Evolutionary conservation across 1,140 invertebrate species (phyloP).

Genomic region (Cydia pomonella): DNA sequence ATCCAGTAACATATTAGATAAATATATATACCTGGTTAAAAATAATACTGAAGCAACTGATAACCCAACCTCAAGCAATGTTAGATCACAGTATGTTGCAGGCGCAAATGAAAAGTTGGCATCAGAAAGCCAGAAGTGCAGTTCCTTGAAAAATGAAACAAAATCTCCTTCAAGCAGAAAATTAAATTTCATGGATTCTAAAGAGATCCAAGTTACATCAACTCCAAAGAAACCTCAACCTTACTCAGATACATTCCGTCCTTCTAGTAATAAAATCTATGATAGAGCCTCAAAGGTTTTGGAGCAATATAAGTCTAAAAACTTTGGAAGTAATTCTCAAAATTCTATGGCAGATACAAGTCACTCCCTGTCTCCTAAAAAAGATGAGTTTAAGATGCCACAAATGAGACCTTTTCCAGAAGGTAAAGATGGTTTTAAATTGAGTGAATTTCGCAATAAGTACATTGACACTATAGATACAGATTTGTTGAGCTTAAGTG

Average conservation of each 20-base stretch:
- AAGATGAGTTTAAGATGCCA: slow-evolving; percentile 72
- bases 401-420: slow-evolving; percentile 67
- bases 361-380: slow-evolving; percentile 52
- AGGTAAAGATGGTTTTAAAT: slow-evolving; percentile 51
- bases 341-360: slow-evolving; percentile 49
- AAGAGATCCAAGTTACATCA: slow-evolving; percentile 68
- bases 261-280: slow-evolving; percentile 69
- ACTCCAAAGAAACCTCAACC: slow-evolving; percentile 59
- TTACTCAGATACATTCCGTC: slow-evolving; percentile 59
- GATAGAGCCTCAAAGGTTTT: slow-evolving; percentile 68
- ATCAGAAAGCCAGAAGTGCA: slow-evolving; percentile 6
- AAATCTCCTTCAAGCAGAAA: slow-evolving; percentile 62
- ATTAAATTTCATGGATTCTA: slow-evolving; percentile 65
- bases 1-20: slow-evolving; percentile 63
- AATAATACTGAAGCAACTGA: slow-evolving; percentile 42
- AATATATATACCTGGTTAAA: slow-evolving; percentile 74
- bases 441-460: slow-evolving; percentile 48
- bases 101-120: not conserved
- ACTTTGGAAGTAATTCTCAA: slow-evolving; percentile 50
- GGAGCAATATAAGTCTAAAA: slow-evolving; percentile 69
- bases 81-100: not conserved
- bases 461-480: slow-evolving; percentile 67
- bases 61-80: slow-evolving; percentile 10
- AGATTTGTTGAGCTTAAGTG: slow-evolving; percentile 78
- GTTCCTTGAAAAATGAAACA: slow-evolving; percentile 42